Conservation (phyloP, 2,797 vertebrate species). For the Sebastes umbrosus region DNA sequence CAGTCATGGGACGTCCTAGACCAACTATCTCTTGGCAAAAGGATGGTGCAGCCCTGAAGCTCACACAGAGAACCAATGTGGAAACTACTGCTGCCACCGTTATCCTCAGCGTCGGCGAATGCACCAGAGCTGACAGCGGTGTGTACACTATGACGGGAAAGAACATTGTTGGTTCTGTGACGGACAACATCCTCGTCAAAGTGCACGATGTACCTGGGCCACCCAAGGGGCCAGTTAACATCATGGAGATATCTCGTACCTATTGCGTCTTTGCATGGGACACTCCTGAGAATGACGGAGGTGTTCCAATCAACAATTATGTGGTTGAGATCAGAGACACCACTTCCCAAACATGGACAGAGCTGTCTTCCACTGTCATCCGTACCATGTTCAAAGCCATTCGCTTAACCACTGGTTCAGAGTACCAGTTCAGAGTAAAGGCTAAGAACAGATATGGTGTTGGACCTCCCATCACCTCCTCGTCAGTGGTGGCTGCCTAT, state of each 20-base stretch:
- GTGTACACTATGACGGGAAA: slow-evolving; percentile 91
- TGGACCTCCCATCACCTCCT: slow-evolving; percentile 92
- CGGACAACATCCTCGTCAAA: slow-evolving; percentile 90
- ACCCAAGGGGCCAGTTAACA: slow-evolving; percentile 94
- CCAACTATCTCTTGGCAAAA: slow-evolving; percentile 96
- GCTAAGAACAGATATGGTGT: slow-evolving; percentile 97
- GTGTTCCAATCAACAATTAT: slow-evolving; percentile 97
- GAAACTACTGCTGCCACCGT: slow-evolving; percentile 92
- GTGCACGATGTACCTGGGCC: slow-evolving; percentile 97
- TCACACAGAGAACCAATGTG: slow-evolving; percentile 91
- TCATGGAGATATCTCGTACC: slow-evolving; percentile 93
- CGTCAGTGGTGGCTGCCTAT: slow-evolving; percentile 90
- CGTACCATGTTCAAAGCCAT: slow-evolving; percentile 95
- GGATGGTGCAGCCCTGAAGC: slow-evolving; percentile 87
- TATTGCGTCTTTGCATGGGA: slow-evolving; percentile 94
- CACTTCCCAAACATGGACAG: slow-evolving; percentile 91
- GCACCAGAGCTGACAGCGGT: slow-evolving; percentile 90
- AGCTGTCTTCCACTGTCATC: slow-evolving; percentile 91
- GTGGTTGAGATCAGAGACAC: slow-evolving; percentile 95
- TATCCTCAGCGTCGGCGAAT: slow-evolving; percentile 91
- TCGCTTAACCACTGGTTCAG: slow-evolving; percentile 90
- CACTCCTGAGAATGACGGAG: slow-evolving; percentile 94
- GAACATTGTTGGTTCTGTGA: slow-evolving; percentile 94
- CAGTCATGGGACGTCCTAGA: slow-evolving; percentile 93
- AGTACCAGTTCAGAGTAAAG: slow-evolving; percentile 97